Evolutionary conservation across 2,888 invertebrate species (phyloP).

Genomic region (Drosophila hawaiiensis): DNA sequence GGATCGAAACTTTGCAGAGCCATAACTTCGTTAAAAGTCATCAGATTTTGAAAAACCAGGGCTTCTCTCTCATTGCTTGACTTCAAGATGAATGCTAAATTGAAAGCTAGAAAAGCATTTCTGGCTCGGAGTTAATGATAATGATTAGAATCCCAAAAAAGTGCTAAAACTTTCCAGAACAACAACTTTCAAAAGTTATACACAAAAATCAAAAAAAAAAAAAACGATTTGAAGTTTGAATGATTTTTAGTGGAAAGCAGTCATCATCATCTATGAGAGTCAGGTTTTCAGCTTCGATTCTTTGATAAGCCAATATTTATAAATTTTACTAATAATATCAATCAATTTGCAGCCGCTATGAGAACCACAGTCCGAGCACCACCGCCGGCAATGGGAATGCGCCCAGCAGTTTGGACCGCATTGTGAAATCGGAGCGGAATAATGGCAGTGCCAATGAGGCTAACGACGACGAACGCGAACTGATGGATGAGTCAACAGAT

Average conservation of each 20-base stretch:
- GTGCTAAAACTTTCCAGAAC: no score
- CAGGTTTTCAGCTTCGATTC: background rate
- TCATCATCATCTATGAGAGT: no score
- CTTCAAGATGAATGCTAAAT: no score
- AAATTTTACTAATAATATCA: background rate
- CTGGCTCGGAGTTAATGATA: no score
- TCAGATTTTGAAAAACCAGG: background rate
- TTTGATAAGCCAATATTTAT: background rate
- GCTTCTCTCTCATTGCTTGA: background rate
- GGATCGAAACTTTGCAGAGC: background rate
- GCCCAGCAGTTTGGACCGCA: conserved; percentile 78
- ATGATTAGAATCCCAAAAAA: no score
- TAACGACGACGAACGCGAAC: conserved; percentile 84
- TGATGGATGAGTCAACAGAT: conserved; percentile 84
- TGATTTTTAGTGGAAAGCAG: no score
- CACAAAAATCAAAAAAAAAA: no score
- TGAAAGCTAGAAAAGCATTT: no score
- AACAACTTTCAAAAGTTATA: no score
- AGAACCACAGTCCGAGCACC: conserved; percentile 85
- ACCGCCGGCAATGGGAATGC: conserved; percentile 82
- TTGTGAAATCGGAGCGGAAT: conserved; percentile 84
- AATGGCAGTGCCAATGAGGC: conserved; percentile 85
- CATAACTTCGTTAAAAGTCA: background rate
- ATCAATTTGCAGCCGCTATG: conserved; percentile 81
- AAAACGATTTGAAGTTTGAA: no score